phyloP scores from a whole-genome alignment of 2,797 vertebrate genomes.

The Parauchenoglanis ngamensis region DNA sequence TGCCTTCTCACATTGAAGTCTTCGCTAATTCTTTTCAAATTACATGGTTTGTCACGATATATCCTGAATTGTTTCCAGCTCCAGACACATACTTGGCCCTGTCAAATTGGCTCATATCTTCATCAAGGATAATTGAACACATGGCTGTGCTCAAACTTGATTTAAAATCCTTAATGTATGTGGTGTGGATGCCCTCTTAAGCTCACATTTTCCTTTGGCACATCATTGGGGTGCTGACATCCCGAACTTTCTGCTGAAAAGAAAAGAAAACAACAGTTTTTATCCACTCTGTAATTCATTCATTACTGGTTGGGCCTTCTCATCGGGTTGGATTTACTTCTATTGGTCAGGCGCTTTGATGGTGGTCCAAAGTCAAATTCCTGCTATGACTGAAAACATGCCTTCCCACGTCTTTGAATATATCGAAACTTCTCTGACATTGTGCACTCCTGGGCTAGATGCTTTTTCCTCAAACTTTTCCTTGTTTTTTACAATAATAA shows the following conservation, averaged over 20 bases:
- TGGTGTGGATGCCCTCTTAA: conserved; percentile 30
- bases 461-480: background rate
- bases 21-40: conserved; percentile 12
- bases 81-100: background rate
- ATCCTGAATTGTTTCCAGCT: conserved; percentile 21
- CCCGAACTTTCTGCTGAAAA: conserved; percentile 43
- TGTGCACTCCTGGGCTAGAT: background rate
- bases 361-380: conserved; percentile 32
- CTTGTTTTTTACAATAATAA: background rate
- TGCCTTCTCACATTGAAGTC: background rate
- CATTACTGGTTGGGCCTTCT: conserved; percentile 28
- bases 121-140: background rate
- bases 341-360: conserved; percentile 40
- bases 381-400: conserved; percentile 37
- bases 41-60: conserved; percentile 25
- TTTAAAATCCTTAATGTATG: conserved; percentile 7
- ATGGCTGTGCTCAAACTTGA: conserved; percentile 2
- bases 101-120: background rate
- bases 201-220: conserved; percentile 41
- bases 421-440: conserved; percentile 2
- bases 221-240: conserved; percentile 38
- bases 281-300: conserved; percentile 42
- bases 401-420: conserved; percentile 22
- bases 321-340: conserved; percentile 27
- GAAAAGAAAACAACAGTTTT: conserved; percentile 47